Evolutionary conservation across 2,797 vertebrate genomes (phyloP).

Genomic region (Sciaenops ocellatus): DNA sequence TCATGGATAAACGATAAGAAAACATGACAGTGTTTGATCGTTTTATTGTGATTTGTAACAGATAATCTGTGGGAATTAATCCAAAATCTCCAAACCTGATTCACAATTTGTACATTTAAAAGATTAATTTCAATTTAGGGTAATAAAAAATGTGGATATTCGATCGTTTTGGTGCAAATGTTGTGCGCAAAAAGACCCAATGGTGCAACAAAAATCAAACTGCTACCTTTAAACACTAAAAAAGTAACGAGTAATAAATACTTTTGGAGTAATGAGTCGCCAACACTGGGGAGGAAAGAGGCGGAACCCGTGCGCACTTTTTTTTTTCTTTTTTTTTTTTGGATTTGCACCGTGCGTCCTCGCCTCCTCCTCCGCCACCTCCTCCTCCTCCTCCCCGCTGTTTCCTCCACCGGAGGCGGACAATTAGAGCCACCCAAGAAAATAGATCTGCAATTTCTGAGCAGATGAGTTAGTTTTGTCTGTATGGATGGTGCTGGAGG

Average conservation of each 20-base stretch:
- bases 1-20: conserved; percentile 6
- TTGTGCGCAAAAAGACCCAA: neutral
- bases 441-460: conserved; percentile 38
- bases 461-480: conserved; percentile 51
- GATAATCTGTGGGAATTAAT: neutral
- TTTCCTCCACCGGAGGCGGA: conserved; percentile 48
- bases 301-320: conserved; percentile 45
- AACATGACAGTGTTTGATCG: neutral
- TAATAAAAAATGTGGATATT: neutral
- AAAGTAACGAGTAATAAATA: neutral
- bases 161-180: neutral
- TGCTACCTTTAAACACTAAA: neutral
- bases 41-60: neutral
- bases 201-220: neutral
- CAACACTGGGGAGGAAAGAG: conserved; percentile 16
- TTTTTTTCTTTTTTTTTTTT: too few relatives aligned
- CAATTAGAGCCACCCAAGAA: conserved; percentile 54
- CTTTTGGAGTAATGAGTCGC: conserved; percentile 29
- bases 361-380: too few relatives aligned
- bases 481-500: conserved; percentile 43
- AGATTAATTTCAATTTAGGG: neutral
- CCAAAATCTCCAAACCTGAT: neutral
- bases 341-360: conserved; percentile 34
- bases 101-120: too few relatives aligned
- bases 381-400: conserved; percentile 17